These are phyloP conservation scores for Bombyx mori DNA, from an alignment of 1,140 invertebrate genomes.

Conservation along the genomic window DNA sequence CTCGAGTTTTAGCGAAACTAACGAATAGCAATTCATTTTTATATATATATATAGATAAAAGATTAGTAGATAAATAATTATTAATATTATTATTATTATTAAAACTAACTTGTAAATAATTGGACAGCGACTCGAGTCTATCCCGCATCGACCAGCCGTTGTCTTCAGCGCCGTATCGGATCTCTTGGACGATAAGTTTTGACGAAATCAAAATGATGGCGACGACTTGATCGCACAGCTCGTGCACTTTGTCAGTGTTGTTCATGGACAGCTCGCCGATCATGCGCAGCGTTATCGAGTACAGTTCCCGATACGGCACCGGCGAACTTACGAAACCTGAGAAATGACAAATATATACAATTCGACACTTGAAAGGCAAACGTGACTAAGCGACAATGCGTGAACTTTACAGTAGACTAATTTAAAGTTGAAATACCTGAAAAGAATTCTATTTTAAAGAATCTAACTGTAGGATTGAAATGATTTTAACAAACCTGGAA, in stretches of 20 bases:
- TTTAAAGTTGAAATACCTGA: no score
- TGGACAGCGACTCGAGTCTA: conserved; percentile 32
- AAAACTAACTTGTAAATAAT: conserved; percentile 48
- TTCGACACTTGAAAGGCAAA: no score
- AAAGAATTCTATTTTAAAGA: neutral
- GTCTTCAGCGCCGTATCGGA: conserved; percentile 7
- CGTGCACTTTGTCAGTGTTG: conserved; percentile 13
- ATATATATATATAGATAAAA: no score
- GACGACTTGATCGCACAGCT: conserved; percentile 8
- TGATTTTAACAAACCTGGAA: no score
- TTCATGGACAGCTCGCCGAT: conserved; percentile 28
- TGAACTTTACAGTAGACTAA: no score
- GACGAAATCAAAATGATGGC: conserved; percentile 6
- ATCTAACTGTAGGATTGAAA: no score
- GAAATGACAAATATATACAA: neutral
- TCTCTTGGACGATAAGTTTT: conserved; percentile 3
- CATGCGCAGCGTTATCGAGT: conserved; percentile 30
- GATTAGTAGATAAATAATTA: no score
- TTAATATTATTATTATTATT: no score
- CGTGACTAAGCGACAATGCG: no score
- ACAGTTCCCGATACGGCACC: conserved; percentile 50
- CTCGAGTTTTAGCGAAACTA: no score
- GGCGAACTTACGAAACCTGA: conserved; percentile 47
- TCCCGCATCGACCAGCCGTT: conserved; percentile 26
- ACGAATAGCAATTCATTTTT: no score